A percentile compares a stretch with the other conserved stretches of the same genome.
These are phyloP conservation scores for Sipha flava DNA, from an alignment of 1,140 invertebrate genomes.

Conservation along the genomic window DNA sequence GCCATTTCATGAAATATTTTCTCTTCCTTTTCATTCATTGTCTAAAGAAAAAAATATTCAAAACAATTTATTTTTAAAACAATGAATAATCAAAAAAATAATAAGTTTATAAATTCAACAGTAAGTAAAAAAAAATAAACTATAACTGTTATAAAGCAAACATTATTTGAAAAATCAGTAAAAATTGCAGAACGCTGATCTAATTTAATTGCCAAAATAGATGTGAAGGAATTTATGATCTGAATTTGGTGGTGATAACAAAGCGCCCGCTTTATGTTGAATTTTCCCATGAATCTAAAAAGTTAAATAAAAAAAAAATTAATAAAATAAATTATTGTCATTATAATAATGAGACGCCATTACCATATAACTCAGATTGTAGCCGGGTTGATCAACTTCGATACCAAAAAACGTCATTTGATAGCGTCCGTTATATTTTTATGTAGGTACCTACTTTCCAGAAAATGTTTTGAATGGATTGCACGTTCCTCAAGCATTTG, in stretches of 20 bases:
- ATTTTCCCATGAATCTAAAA: background rate
- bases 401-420: no score
- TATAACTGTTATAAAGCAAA: no score
- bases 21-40: conserved; percentile 98
- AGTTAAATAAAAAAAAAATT: background rate
- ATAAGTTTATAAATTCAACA: no score
- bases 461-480: no score
- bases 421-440: no score
- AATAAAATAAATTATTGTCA: background rate
- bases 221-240: background rate
- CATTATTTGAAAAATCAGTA: no score
- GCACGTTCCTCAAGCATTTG: no score
- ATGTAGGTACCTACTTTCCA: no score
- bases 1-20: conserved; percentile 98
- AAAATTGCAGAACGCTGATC: background rate
- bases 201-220: background rate
- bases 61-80: background rate
- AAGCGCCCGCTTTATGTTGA: background rate
- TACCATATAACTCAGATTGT: background rate
- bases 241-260: background rate
- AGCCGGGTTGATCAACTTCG: no score
- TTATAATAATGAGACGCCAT: background rate
- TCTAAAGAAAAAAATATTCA: conserved; percentile 53
- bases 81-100: background rate
- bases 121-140: no score